Evolutionary conservation across 1,140 invertebrate species (phyloP), one percentile per base, ranked within the genome.

Genomic region (Eufriesea mexicana): DNA sequence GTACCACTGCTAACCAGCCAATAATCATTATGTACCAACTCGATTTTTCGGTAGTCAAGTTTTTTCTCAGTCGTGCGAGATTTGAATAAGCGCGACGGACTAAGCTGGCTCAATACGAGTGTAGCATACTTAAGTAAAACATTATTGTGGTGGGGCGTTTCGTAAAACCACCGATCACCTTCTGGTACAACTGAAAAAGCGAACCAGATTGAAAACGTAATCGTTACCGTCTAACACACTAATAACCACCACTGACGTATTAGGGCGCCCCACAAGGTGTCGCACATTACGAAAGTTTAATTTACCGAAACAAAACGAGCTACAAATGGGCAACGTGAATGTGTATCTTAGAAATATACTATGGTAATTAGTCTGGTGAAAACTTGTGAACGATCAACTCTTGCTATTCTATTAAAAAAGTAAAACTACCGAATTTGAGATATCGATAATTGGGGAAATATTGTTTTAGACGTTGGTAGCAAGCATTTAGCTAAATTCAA

Each of bases 111-210:
- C 9, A 7, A 10, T 4, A 28, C 28, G 28, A 25, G 45, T 42
- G 14, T 54, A 0, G 70, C 77, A 74, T 84, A 67, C 54, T 84
- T 84, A 84, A 80, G 54, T 9, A 55, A 74, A 73, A 67, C 54
- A 47, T 12, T 4, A 45, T 25, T 20, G 45, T 68, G 70, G 83
- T 80, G 77, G 70, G 83, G 77, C 54, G 73, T n/a, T 76, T 68
- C 35, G 28, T 49, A 14, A 61, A 51, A 76, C 20, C 20, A 18
- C 51, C 12, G 18, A 23, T 66, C 25, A 71, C 8, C 66, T 79
- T 79, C 68, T 20, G 0, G 2, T 1, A n/a, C 28, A 0, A 2
- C 0, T 54, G 23, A 28, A 54, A 47, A 42, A 67, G 64, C n/a
- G n/a, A 47, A 10, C 2, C 12, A 20, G 25, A 5, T 25, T 6